phyloP scores from a whole-genome alignment of 2,797 vertebrate genomes.

The Sebastes trivittatus region DNA sequence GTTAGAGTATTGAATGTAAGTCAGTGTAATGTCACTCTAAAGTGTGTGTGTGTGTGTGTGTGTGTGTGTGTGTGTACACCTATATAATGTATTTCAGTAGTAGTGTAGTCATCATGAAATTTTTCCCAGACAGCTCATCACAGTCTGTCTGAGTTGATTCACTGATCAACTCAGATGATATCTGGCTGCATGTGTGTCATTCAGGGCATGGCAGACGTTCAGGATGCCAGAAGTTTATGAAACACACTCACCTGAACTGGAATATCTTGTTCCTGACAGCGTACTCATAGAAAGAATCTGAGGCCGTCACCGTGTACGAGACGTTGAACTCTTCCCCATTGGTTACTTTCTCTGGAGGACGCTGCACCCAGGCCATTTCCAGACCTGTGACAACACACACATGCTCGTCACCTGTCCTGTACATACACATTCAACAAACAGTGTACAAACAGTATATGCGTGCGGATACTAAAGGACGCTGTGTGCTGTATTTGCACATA shows the following conservation, averaged over 20 bases:
- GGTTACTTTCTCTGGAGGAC: conserved; percentile 79
- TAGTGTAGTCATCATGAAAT: too few species aligned
- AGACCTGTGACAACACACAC: conserved; percentile 69
- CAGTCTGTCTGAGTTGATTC: neutral
- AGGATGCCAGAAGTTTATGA: conserved; percentile 3
- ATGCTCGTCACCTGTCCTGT: neutral
- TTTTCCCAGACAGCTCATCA: too few species aligned
- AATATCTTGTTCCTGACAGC: conserved; percentile 79
- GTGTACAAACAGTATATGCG: neutral
- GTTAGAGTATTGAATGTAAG: too few species aligned
- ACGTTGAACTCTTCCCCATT: conserved; percentile 83
- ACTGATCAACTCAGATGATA: neutral
- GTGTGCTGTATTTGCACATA: neutral
- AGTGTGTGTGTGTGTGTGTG: neutral
- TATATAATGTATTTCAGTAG: neutral
- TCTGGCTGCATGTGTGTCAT: neutral
- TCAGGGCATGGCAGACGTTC: conserved; percentile 1
- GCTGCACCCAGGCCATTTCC: conserved; percentile 83
- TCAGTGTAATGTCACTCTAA: too few species aligned
- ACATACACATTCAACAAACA: neutral
- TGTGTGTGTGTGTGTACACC: neutral
- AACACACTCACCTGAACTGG: conserved; percentile 75
- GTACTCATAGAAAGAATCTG: conserved; percentile 81
- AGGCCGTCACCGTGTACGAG: conserved; percentile 74
- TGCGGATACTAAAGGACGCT: neutral